phyloP scores from a whole-genome alignment of 2,888 invertebrate genomes.

The Caradrina clavipalpis region DNA sequence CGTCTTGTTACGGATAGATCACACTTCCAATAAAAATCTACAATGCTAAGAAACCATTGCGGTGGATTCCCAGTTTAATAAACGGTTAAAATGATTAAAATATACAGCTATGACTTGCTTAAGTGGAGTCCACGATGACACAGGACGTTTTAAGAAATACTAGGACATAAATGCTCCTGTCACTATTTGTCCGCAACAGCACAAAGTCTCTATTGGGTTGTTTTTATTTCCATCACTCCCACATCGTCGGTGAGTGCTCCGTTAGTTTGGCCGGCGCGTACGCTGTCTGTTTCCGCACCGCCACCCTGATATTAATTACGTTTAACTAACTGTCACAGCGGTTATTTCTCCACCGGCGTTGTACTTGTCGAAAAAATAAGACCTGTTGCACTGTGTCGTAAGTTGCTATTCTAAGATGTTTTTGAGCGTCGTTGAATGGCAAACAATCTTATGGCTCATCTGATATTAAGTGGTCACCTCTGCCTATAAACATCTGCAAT shows the following conservation, averaged over 20 bases:
- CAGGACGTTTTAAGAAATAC: not conserved
- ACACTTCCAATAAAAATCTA: not conserved
- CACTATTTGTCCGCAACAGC: not conserved
- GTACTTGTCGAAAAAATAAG: not conserved
- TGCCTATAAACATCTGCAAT: too few species aligned
- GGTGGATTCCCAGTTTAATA: not conserved
- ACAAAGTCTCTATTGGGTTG: not conserved
- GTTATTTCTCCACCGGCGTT: not conserved
- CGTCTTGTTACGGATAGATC: not conserved
- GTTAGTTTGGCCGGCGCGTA: conserved; percentile 41
- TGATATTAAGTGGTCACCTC: too few species aligned
- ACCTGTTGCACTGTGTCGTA: not conserved
- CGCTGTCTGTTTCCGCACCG: conserved; percentile 51
- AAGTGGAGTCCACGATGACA: not conserved
- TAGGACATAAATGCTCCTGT: not conserved
- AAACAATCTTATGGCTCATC: too few species aligned
- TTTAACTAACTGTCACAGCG: conserved; percentile 32
- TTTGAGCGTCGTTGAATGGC: too few species aligned
- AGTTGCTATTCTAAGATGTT: too few species aligned
- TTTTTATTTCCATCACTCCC: conserved; percentile 4
- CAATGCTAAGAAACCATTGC: not conserved
- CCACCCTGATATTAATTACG: conserved; percentile 40
- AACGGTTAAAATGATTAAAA: not conserved
- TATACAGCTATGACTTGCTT: not conserved
- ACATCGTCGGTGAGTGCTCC: conserved; percentile 5